Base-by-base conservation (phyloP, 2,113 vertebrate genomes). In the Cinclus cinclus region DNA sequence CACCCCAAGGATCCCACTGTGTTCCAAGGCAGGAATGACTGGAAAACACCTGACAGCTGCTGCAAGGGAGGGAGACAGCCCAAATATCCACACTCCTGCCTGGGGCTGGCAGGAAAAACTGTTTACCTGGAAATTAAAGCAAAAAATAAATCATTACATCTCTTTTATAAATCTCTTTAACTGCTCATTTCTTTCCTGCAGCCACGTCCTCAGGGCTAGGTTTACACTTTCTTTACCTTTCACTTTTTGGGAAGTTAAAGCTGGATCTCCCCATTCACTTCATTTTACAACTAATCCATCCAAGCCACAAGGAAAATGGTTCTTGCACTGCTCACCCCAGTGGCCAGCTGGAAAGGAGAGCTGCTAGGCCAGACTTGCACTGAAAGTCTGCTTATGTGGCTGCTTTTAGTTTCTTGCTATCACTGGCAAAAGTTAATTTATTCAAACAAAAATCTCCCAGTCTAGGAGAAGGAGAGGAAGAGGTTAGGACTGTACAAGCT, bases 1-100 rank as follows among this genome's bases (percentile, higher is more conserved):
- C 46, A 53, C 6, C 9, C 15, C 42, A n/a, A 25, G 21, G 42
- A 76, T 83, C 21, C 62, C 47, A 68, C 30, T 5, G 3, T 74
- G 25, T 10, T 22, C 22, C 24, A 30, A n/a, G 20, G 23, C 6
- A 58, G 47, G 33, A 67, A 28, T 0, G 0, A 8, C 55, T 39
- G 55, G 65, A n/a, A 80, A 87, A 79, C 15, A 50, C 20, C 19
- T 7, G 28, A 46, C 33, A 39, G 44, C 25, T 35, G 71, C 60
- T 50, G 37, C 44, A 50, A 42, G 21, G 23, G 28, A 53, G n/a
- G 31, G n/a, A 59, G 33, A 10, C 31, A 60, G 22, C 33, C 18
- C 46, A 46, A 58, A 63, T 1, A 15, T 15, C 39, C 63, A 14
- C 0, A 1, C 10, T 30, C 37, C 27, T 42, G 17, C 11, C 4